Percentiles rank a stretch among this genome's conserved stretches.
These are phyloP conservation scores for Cryptoprocta ferox DNA, from an alignment of 2,797 vertebrate genomes.

Conservation along the genomic window DNA sequence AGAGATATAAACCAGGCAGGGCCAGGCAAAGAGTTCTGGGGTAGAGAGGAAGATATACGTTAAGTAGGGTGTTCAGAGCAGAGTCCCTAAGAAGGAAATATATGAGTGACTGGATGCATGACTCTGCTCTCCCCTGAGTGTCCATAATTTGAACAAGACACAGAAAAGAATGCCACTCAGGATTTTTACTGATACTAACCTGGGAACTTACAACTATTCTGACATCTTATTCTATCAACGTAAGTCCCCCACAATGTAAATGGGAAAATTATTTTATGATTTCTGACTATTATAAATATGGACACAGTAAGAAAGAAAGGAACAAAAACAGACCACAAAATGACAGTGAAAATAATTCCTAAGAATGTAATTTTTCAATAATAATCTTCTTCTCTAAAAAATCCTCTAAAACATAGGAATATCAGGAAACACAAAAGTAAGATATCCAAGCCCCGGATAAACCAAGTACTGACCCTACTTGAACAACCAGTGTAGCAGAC, in stretches of 20 bases:
- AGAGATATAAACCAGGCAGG: neutral
- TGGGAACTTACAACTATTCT: neutral
- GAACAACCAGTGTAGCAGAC: neutral
- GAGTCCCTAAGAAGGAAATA: neutral
- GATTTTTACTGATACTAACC: neutral
- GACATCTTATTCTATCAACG: neutral
- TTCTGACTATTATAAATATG: neutral
- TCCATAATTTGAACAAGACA: neutral
- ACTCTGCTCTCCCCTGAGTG: neutral
- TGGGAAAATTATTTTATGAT: neutral
- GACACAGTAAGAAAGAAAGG: neutral
- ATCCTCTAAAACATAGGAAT: neutral
- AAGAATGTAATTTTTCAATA: neutral
- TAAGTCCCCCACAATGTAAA: neutral
- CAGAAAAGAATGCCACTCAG: neutral
- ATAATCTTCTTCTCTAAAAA: neutral
- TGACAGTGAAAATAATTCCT: neutral
- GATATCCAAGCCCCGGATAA: neutral
- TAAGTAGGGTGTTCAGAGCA: neutral
- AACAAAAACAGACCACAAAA: neutral
- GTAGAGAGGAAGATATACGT: neutral
- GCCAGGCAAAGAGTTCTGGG: neutral
- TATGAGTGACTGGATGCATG: rapidly evolving
- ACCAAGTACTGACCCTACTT: neutral
- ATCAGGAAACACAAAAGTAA: neutral